These are phyloP conservation scores for Ditylenchus weischeri DNA, from an alignment of 2,888 invertebrate species.

Conservation along the genomic window DNA sequence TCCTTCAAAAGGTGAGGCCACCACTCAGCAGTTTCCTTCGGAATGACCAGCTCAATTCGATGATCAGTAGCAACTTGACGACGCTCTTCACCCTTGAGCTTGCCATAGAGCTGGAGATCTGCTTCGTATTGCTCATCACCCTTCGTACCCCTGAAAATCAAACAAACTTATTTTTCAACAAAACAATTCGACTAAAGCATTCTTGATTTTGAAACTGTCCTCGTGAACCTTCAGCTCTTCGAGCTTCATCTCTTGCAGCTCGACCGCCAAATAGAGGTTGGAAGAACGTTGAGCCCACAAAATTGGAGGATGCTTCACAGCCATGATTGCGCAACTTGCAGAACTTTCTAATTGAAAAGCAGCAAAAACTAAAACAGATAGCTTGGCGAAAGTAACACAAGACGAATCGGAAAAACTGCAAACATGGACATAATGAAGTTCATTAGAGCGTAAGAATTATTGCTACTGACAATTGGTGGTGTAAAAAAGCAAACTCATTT, in stretches of 20 bases:
- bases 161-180: too few relatives aligned
- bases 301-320: conserved; percentile 65
- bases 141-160: conserved; percentile 64
- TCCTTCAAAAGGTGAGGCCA: conserved; percentile 62
- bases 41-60: conserved; percentile 46
- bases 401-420: too few relatives aligned
- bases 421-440: too few relatives aligned
- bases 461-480: too few relatives aligned
- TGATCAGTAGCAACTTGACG: conserved; percentile 44
- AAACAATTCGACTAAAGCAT: too few relatives aligned
- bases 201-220: too few relatives aligned
- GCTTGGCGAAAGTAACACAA: too few relatives aligned
- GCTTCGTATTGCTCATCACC: conserved; percentile 75
- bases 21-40: conserved; percentile 58
- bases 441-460: too few relatives aligned
- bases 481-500: too few relatives aligned
- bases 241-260: conserved; percentile 71
- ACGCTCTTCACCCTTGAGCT: conserved; percentile 66
- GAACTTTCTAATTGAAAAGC: too few relatives aligned
- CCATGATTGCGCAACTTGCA: not conserved
- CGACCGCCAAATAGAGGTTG: conserved; percentile 80
- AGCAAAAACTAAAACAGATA: too few relatives aligned
- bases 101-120: conserved; percentile 77
- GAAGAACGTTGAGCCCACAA: conserved; percentile 68
- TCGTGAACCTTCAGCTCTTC: too few relatives aligned